Conservation (phyloP, 64 coral and sea anemone genomes). For the Montipora efflorescens region DNA sequence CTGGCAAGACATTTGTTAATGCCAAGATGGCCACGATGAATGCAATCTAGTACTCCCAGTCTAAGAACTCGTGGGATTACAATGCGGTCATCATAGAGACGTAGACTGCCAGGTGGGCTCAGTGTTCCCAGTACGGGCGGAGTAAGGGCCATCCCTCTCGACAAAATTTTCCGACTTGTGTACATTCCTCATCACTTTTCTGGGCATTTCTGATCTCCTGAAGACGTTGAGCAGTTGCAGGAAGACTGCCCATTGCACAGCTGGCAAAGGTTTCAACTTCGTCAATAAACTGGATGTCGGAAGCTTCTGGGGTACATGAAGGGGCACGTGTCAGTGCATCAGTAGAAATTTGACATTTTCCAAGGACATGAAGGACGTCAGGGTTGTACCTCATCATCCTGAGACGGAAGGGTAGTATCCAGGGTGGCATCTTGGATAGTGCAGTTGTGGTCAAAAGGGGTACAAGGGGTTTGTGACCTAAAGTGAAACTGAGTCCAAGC, state of each 20-base stretch:
- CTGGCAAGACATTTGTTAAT: no score
- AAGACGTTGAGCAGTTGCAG: slow-evolving; percentile 3
- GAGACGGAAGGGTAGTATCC: no score
- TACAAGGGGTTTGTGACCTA: background rate
- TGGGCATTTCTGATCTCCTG: slow-evolving; percentile 48
- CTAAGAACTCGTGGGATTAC: no score
- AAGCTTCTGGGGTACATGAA: background rate
- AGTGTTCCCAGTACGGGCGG: no score
- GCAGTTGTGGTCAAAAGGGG: no score
- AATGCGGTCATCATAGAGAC: no score
- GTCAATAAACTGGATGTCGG: background rate
- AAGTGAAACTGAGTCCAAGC: no score
- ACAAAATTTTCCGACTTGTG: slow-evolving; percentile 6
- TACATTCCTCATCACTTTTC: slow-evolving; percentile 35
- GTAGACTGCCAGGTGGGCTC: no score
- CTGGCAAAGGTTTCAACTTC: background rate
- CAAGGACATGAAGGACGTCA: background rate
- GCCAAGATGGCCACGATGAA: no score
- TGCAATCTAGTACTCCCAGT: no score
- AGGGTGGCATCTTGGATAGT: no score
- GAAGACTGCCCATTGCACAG: background rate
- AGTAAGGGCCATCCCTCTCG: slow-evolving; percentile 35
- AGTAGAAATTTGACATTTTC: background rate
- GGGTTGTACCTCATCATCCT: slow-evolving; percentile 16
- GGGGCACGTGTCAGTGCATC: background rate